Evolutionary conservation across 2,113 vertebrate species (phyloP).

Genomic region (Ochotona curzoniae): DNA sequence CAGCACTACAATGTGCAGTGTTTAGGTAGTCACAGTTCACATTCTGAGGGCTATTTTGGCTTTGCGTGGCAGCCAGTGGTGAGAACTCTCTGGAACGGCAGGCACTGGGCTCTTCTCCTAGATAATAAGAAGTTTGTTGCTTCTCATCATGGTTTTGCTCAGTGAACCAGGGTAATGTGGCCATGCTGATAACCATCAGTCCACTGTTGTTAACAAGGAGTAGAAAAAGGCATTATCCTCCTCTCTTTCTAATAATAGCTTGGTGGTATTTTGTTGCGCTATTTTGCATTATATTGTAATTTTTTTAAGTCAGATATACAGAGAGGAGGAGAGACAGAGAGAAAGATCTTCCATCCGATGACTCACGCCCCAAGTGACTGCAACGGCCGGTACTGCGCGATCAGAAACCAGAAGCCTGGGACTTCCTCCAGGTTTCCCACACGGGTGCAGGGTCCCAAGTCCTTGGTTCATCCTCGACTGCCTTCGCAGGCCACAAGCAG

Average conservation of each 20-base stretch:
- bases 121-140: background rate
- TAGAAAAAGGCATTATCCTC: background rate
- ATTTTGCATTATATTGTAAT: background rate
- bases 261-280: background rate
- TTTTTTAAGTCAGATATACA: background rate
- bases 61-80: background rate
- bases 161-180: background rate
- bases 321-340: no score
- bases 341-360: no score
- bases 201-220: background rate
- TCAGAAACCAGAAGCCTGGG: no score
- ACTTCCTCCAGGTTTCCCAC: no score
- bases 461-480: no score
- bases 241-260: background rate
- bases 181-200: background rate
- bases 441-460: no score
- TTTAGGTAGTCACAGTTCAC: slow-evolving; percentile 59
- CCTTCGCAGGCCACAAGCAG: no score
- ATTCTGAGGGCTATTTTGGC: slow-evolving; percentile 68
- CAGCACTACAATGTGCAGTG: slow-evolving; percentile 72
- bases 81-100: background rate
- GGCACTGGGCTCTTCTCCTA: background rate
- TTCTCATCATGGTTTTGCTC: background rate
- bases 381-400: no score
- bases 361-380: no score